Base-by-base conservation (phyloP, 2,113 vertebrate genomes). In the Lophura nycthemera region DNA sequence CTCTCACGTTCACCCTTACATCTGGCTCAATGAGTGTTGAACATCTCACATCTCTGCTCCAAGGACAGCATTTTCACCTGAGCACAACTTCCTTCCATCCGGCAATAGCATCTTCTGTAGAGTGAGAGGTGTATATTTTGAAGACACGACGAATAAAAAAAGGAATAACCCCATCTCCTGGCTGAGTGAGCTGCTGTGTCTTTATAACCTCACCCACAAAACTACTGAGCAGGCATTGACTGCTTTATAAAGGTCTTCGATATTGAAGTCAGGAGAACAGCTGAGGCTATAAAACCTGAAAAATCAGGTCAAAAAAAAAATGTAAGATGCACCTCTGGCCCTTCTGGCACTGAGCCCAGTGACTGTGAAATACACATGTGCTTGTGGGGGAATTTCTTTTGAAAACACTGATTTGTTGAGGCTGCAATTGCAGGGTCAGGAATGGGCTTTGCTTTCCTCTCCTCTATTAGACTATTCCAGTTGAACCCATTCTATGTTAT, bases 281-380 rank as follows among this genome's bases (percentile, higher is more conserved):
- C 67, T 45, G 77, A 54, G 36, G 52, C 13, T n/a, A 10, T 1
- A 43, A 75, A 36, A 21, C 6, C 57, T 10, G 43, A 38, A 32
- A 34, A 52, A 67, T 19, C 29, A 66, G 60, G 60, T 3, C 29
- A 67, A 10, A 40, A 59, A 12, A 43, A 16, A 18, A 13, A 50
- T 1, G 1, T 1, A 25, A 71, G 56, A 13, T 2, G 34, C 30
- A 20, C 1, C 34, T 52, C 16, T 6, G 21, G 1, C 60, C 21
- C 56, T 27, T 4, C 32, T 15, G 87, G 8, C 42, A 2, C 29
- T 11, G 19, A 16, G 56, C 7, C 5, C 60, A 9, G 13, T 0
- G 9, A 8, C 54, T 54, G 12, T 8, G 3, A 43, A 38, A 50
- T 8, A 19, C 36, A 36, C 32, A 2, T 1, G 6, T 3, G 15